Evolutionary conservation across 2,797 vertebrate species (phyloP).

Genomic region (Eidolon dupreanum): DNA sequence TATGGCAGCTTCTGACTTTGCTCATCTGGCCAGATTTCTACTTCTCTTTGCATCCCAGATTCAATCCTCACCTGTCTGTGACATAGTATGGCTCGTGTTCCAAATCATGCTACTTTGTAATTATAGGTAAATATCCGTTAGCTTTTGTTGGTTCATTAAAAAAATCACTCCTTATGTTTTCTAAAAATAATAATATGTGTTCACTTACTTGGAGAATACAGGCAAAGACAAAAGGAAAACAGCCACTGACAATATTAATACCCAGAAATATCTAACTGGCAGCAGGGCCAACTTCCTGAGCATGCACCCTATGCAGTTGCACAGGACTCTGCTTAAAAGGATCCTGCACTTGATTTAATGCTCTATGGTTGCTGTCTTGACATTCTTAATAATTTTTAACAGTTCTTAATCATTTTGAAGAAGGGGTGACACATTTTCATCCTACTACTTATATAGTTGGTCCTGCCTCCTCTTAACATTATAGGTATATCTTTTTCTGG

Average conservation of each 20-base stretch:
- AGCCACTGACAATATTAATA: not conserved
- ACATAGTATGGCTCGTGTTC: not conserved
- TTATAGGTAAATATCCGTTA: not conserved
- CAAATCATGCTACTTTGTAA: not conserved
- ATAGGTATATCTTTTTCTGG: not conserved
- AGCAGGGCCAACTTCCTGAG: not conserved
- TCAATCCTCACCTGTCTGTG: not conserved
- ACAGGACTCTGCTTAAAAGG: not conserved
- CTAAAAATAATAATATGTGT: constrained; percentile 4
- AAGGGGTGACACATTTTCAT: not conserved
- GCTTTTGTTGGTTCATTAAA: constrained; percentile 8
- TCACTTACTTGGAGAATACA: not conserved
- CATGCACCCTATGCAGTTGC: not conserved
- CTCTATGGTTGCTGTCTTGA: not conserved
- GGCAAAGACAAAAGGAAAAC: not conserved
- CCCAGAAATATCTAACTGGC: not conserved
- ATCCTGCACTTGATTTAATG: not conserved
- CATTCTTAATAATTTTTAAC: not conserved
- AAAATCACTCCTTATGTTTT: not conserved
- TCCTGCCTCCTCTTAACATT: not conserved
- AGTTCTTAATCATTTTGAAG: not conserved
- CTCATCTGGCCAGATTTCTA: not conserved
- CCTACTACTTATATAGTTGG: not conserved
- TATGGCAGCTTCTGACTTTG: not conserved
- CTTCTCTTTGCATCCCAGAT: not conserved